Evolutionary conservation across 2,797 vertebrate genomes (phyloP).

Genomic region (Rhinoraja longicauda): DNA sequence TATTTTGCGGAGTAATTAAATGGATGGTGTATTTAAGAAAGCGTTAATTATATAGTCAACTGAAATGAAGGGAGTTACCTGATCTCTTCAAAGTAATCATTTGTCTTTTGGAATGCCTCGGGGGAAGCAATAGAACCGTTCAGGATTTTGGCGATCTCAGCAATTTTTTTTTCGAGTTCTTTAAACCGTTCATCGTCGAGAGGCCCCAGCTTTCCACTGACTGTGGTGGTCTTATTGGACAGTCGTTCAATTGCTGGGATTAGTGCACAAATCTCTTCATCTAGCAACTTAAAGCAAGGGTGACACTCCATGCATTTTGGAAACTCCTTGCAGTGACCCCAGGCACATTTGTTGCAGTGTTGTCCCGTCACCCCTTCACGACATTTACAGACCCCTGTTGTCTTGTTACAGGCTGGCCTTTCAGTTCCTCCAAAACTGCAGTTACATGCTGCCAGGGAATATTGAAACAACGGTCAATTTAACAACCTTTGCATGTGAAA

Average conservation of each 20-base stretch:
- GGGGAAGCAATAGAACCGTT: conserved; percentile 55
- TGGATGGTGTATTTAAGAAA: not conserved
- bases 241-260: conserved; percentile 51
- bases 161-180: conserved; percentile 56
- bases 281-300: conserved; percentile 66
- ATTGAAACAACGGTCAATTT: not conserved
- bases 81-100: conserved; percentile 56
- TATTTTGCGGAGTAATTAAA: not conserved
- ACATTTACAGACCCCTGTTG: conserved; percentile 68
- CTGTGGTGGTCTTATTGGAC: conserved; percentile 29
- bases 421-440: conserved; percentile 67
- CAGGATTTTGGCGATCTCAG: conserved; percentile 54
- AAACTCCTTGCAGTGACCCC: conserved; percentile 59
- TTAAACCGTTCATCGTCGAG: conserved; percentile 48
- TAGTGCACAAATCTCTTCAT: conserved; percentile 54
- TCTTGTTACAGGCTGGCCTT: conserved; percentile 63
- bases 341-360: conserved; percentile 65
- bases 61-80: conserved; percentile 50
- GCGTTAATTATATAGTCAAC: not conserved
- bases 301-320: conserved; percentile 71
- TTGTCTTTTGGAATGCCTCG: conserved; percentile 51
- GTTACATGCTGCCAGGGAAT: conserved; percentile 60
- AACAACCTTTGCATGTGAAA: not conserved
- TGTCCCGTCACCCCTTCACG: conserved; percentile 58
- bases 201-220: conserved; percentile 47